Evolutionary conservation across 2,113 vertebrate species (phyloP), one percentile per base, ranked within the genome.

Genomic region (Daubentonia madagascariensis): DNA sequence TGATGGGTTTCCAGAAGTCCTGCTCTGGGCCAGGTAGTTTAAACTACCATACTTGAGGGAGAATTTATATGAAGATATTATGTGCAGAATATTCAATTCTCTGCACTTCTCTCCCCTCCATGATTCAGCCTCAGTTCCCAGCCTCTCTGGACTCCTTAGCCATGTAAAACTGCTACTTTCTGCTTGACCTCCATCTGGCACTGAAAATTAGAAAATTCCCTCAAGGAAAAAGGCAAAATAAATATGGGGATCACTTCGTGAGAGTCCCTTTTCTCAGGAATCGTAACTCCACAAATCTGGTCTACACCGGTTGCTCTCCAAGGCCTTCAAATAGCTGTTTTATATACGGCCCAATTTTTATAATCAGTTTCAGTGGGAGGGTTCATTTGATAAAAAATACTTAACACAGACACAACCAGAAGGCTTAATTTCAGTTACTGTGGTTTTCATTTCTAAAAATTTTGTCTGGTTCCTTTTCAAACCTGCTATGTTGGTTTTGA

Each of bases 371-470:
- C 52, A 84, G 78, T 13, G 85, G 37, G 35, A 89, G 14, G 22
- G 7, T 75, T 85, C 52, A n/a, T 37, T 59, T 81, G 52, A 85
- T 32, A 79, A 2, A 68, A 89, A 50, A 54, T 40, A 88, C 54
- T 52, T 5, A 61, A 54, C 6, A 72, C 11, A 83, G 23, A 18
- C 67, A 59, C 45, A 94, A 93, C 37, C 43, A 80, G 43, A 88
- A 72, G 61, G 54, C 13, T 86, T 20, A 50, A n/a, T 90, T 75
- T 79, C 30, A 59, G 5, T 79, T 92, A 83, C 0, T 48, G 12
- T 35, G 45, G 32, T 83, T 96, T 83, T 67, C 63, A 93, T 88
- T 85, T 93, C 94, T 92, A 83, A 91, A 94, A 85, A 65, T 25
- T 32, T 45, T 83, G 28, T 85, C 37, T 97, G 59, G 9, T 65